Conservation (phyloP, 2,113 vertebrate genomes). For the Gavialis gangeticus region DNA sequence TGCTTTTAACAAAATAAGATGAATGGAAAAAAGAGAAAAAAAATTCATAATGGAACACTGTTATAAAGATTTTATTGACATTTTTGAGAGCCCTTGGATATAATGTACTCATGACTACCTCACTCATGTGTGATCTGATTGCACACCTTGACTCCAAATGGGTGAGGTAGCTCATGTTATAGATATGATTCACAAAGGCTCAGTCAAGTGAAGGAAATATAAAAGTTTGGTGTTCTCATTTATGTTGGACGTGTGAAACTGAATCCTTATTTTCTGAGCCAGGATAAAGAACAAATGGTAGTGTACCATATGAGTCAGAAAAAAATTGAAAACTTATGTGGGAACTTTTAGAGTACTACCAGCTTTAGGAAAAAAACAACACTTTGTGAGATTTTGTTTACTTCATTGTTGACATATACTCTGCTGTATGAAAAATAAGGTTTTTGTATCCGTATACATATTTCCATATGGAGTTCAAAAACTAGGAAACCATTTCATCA, state of each 20-base stretch:
- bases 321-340: constrained; percentile 62
- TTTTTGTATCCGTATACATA: neutral
- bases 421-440: neutral
- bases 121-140: neutral
- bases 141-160: neutral
- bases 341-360: neutral
- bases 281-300: constrained; percentile 67
- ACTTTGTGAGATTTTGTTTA: constrained; percentile 12
- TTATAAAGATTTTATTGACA: neutral
- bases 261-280: constrained; percentile 61
- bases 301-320: constrained; percentile 69
- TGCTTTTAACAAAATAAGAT: neutral
- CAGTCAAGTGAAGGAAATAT: constrained; percentile 20
- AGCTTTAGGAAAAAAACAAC: neutral
- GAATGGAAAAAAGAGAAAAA: neutral
- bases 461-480: neutral
- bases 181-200: constrained; percentile 26
- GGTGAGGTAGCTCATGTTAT: neutral
- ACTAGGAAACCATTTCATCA: neutral
- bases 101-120: neutral
- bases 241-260: constrained; percentile 59
- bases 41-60: neutral
- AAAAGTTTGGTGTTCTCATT: constrained; percentile 41
- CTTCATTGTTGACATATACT: neutral
- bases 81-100: neutral